Evolutionary conservation across 2,888 invertebrate genomes (phyloP).

Genomic region (Caenorhabditis plicata): DNA sequence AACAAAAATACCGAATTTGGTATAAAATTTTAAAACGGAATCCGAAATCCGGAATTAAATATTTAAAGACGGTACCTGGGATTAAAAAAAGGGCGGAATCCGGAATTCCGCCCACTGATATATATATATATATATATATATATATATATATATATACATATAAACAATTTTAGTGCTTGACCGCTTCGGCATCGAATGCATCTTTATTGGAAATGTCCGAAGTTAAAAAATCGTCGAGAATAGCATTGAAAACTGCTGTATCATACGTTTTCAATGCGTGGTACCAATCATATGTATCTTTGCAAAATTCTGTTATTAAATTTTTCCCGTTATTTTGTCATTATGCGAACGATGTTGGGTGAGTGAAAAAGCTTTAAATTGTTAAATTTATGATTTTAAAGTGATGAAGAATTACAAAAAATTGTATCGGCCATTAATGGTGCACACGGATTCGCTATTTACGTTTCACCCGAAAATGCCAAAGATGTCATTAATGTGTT

Average conservation of each 20-base stretch:
- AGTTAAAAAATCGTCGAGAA: constrained; percentile 38
- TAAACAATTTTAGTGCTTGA: no score
- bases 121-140: no score
- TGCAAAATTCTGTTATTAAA: constrained; percentile 35
- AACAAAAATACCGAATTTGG: no score
- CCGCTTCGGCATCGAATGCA: constrained; percentile 17
- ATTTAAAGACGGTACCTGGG: no score
- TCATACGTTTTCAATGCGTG: constrained; percentile 43
- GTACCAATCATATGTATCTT: constrained; percentile 31
- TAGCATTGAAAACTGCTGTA: constrained; percentile 49
- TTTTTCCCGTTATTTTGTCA: constrained; percentile 66
- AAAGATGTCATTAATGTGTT: constrained; percentile 13
- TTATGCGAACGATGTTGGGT: constrained; percentile 76
- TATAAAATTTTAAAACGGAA: no score
- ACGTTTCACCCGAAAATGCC: constrained; percentile 21
- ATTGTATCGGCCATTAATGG: constrained; percentile 40
- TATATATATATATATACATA: no score
- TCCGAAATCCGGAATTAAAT: no score
- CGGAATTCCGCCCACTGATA: no score
- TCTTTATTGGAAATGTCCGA: constrained; percentile 29
- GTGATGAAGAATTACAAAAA: constrained; percentile 57
- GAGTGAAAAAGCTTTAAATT: constrained; percentile 61
- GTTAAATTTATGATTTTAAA: constrained; percentile 20
- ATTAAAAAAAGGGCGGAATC: no score
- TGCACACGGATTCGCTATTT: constrained; percentile 43